Base-by-base conservation (phyloP, 2,888 invertebrate genomes). In the Athalia cordata region DNA sequence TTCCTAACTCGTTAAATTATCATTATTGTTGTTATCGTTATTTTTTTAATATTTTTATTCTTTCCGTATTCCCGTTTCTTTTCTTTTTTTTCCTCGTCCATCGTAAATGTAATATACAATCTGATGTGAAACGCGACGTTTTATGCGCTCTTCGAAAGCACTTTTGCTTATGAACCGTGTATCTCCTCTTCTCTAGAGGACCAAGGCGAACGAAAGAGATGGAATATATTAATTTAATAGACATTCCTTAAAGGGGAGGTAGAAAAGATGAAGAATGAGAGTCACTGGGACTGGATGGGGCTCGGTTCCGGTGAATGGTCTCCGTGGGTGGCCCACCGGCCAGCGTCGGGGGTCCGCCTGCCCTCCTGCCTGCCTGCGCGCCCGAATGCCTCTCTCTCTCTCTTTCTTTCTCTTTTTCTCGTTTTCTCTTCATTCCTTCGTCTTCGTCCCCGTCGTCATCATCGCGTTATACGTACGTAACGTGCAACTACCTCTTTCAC, bases 271-370 rank as follows among this genome's bases (percentile, higher is more conserved):
- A 66, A 67, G 82, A 81, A 83, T 89, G 89, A 89, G 88, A 84
- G 84, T 84, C 89, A 82, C 85, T 87, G 88, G 83, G 82, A 86
- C 86, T 86, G 87, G 88, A 86, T 84, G 88, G 86, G 84, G 78
- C 87, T 89, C 88, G 89, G 89, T 90, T 90, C 90, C 89, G 89
- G 90, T 89, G 89, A 90, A 89, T 89, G 90, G 89, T 89, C 89
- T 86, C 87, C 85, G 88, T 90, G 89, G 90, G 90, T 90, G 90
- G 90, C 88, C 86, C 84, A 87, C 85, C 75, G 75, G 55, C 66
- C 75, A 62, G 68, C 78, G 64, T 64, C 79, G 79, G 74, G 87
- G 91, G 91, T 92, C 92, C 92, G 92, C 92, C 92, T 92, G 91
- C 91, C 90, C 92, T 92, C 91, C 91, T 85, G 85, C 86, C 85